Base-by-base conservation (phyloP, 2,888 invertebrate genomes). In the Tillus elongatus region DNA sequence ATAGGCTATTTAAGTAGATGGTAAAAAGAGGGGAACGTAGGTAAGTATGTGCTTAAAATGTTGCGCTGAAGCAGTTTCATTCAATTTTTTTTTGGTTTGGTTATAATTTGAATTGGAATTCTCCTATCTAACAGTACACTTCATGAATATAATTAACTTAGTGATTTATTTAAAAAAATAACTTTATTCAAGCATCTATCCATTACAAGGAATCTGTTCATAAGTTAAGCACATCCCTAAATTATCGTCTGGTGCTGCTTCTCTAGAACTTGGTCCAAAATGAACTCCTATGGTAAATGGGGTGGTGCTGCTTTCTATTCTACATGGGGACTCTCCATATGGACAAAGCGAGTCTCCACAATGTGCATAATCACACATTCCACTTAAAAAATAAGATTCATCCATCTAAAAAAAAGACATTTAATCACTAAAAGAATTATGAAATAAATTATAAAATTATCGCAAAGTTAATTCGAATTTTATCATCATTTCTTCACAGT, bases 281-380 rank as follows among this genome's bases (percentile, higher is more conserved):
- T 82, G 80, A 0, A 88, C 74, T 3, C 83, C 78, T 26, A 88
- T 75, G 10, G 79, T 79, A 61, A 87, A 88, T 0, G 88, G 88
- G 0, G 78, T 76, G 3, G 78, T 74, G 15, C 80, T 80, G 30
- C 79, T 83, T 64, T 88, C 86, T 29, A 88, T 76, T 13, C 76
- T 71, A 50, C 82, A 84, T 19, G 56, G 66, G 39, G 41, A 57
- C 56, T 47, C 64, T 28, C 46, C 71, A 58, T 31, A 74, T 61
- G 67, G 65, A 52, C 88, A 88, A 49, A 88, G 74, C 1, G 77
- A 75, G 46, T 66, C 72, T 2, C 88, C 88, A 60, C 88, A 88
- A 54, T 84, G 86, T 30, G 83, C 76, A 3, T 86, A 75, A 57
- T 82, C 82, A 56, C 88, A 88, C 4, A 79, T 73, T 1, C 78